Conservation (phyloP, 2,797 vertebrate species). For the Schizopygopsis malacanthus region DNA sequence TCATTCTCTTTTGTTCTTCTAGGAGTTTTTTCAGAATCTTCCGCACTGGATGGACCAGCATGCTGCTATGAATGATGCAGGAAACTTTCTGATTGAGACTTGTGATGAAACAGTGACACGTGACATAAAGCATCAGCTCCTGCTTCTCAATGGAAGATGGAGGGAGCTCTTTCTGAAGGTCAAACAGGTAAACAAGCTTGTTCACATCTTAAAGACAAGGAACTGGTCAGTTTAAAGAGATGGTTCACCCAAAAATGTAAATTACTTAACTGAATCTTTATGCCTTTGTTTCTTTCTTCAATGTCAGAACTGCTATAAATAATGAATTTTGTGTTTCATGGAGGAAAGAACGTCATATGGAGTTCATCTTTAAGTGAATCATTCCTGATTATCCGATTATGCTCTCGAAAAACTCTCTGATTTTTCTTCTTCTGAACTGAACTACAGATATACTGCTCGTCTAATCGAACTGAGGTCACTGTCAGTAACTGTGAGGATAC, state of each 20-base stretch:
- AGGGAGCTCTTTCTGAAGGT: slow-evolving; percentile 96
- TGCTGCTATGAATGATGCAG: slow-evolving; percentile 94
- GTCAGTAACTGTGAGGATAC: too few species aligned
- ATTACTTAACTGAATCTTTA: background rate
- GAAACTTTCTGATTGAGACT: slow-evolving; percentile 98
- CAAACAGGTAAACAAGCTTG: slow-evolving; percentile 78
- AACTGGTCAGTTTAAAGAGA: background rate
- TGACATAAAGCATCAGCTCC: slow-evolving; percentile 96
- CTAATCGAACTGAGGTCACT: too few species aligned
- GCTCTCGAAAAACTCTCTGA: too few species aligned
- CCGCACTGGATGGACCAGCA: slow-evolving; percentile 97
- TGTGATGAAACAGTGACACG: slow-evolving; percentile 93
- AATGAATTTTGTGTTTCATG: background rate
- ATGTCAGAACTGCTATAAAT: background rate
- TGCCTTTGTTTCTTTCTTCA: background rate
- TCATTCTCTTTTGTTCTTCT: background rate
- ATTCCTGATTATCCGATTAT: too few species aligned
- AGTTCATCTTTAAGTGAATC: background rate
- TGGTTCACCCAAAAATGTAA: background rate
- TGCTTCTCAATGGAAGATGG: slow-evolving; percentile 95
- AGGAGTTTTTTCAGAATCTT: slow-evolving; percentile 96
- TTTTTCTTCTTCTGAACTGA: too few species aligned
- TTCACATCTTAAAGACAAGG: background rate
- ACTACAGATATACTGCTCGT: too few species aligned
- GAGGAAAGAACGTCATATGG: background rate